phyloP scores from a whole-genome alignment of 2,888 invertebrate genomes.

The Limenitis camilla region DNA sequence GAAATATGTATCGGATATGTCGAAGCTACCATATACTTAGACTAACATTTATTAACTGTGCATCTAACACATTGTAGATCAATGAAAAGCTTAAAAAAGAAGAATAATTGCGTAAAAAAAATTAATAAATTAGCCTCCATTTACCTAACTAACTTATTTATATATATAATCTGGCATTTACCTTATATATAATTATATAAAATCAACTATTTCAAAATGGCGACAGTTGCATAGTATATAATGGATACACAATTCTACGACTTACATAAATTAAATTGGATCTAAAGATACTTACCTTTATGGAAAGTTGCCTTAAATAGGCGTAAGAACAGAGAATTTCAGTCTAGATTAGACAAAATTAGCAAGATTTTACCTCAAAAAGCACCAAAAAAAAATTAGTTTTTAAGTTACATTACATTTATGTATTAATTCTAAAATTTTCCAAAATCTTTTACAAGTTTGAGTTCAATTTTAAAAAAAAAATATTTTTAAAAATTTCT shows the following conservation, averaged over 20 bases:
- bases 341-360: no score
- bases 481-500: no score
- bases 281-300: not conserved
- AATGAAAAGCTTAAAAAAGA: slow-evolving; percentile 3
- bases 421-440: no score
- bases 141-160: slow-evolving; percentile 22
- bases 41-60: slow-evolving; percentile 21
- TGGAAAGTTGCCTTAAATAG: no score
- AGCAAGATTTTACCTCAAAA: no score
- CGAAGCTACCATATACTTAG: slow-evolving; percentile 16
- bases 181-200: slow-evolving; percentile 11
- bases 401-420: no score
- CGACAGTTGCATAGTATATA: slow-evolving; percentile 1
- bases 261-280: slow-evolving; percentile 1
- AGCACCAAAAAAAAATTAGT: not conserved
- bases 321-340: no score
- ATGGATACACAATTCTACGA: not conserved
- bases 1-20: slow-evolving; percentile 20
- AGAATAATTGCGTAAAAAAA: slow-evolving; percentile 32
- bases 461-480: no score
- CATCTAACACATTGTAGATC: slow-evolving; percentile 11
- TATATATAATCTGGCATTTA: slow-evolving; percentile 18
- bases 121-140: slow-evolving; percentile 41
- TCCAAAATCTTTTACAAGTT: no score
- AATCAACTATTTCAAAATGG: slow-evolving; percentile 15